Conservation (phyloP, 2,888 invertebrate species). For the Elgonia sp. region DNA sequence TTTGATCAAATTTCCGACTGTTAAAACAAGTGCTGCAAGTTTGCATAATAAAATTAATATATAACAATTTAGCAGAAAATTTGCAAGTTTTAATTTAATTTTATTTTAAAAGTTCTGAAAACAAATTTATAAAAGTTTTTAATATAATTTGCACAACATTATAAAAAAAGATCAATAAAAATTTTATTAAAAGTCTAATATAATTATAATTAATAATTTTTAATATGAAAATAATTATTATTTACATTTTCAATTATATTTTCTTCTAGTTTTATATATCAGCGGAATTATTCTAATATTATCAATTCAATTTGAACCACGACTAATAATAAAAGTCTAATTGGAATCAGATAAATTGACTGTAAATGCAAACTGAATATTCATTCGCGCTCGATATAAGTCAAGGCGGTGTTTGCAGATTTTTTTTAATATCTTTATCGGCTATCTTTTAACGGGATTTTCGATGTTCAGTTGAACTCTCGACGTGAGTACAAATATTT, state of each 20-base stretch:
- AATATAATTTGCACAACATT: background rate
- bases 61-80: background rate
- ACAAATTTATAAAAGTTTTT: background rate
- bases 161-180: background rate
- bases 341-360: constrained; percentile 40
- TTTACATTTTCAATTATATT: too few species aligned
- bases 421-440: constrained; percentile 60
- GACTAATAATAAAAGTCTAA: constrained; percentile 41
- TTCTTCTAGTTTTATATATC: too few species aligned
- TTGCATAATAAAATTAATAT: background rate
- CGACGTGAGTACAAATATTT: constrained; percentile 54
- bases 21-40: too few species aligned
- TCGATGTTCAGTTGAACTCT: constrained; percentile 56
- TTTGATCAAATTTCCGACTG: too few species aligned
- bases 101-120: background rate
- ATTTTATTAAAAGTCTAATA: too few species aligned
- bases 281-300: too few species aligned
- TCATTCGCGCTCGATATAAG: constrained; percentile 48
- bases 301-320: constrained; percentile 4
- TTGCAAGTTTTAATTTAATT: too few species aligned
- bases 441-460: constrained; percentile 68
- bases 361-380: constrained; percentile 45
- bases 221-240: too few species aligned
- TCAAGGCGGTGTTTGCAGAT: constrained; percentile 39
- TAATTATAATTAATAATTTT: too few species aligned